Evolutionary conservation across 2,113 vertebrate species (phyloP).

Genomic region (Garra rufa): DNA sequence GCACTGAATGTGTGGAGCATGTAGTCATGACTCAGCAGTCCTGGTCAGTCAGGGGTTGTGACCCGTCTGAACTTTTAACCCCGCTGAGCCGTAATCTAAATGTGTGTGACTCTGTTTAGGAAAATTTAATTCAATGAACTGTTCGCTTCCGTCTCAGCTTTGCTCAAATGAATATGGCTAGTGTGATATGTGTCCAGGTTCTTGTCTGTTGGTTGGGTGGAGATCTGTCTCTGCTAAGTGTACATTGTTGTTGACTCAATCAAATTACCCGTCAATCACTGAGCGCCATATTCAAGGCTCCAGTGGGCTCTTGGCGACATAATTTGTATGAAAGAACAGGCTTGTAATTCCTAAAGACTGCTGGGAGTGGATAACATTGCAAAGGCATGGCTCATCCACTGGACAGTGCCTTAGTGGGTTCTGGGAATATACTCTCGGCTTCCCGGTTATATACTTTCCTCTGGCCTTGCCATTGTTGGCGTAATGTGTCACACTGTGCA

Average conservation of each 20-base stretch:
- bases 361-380: slow-evolving; percentile 58
- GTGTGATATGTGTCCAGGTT: slow-evolving; percentile 58
- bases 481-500: background rate
- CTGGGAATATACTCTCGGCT: background rate
- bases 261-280: slow-evolving; percentile 70
- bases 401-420: background rate
- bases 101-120: slow-evolving; percentile 58
- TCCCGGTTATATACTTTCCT: slow-evolving; percentile 24
- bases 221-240: slow-evolving; percentile 62
- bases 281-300: slow-evolving; percentile 62
- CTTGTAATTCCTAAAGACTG: slow-evolving; percentile 59
- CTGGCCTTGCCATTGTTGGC: background rate
- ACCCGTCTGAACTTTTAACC: slow-evolving; percentile 68
- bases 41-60: slow-evolving; percentile 37
- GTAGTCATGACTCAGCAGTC: slow-evolving; percentile 56
- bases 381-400: slow-evolving; percentile 52
- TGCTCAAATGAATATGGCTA: slow-evolving; percentile 54
- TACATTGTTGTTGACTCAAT: slow-evolving; percentile 72
- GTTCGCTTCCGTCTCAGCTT: slow-evolving; percentile 68
- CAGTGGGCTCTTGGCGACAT: slow-evolving; percentile 63
- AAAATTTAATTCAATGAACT: slow-evolving; percentile 61
- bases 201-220: slow-evolving; percentile 56
- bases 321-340: slow-evolving; percentile 69
- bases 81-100: slow-evolving; percentile 7
- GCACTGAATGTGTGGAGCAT: background rate